Evolutionary conservation across 2,113 vertebrate genomes (phyloP).

Genomic region (Mustelus asterias): DNA sequence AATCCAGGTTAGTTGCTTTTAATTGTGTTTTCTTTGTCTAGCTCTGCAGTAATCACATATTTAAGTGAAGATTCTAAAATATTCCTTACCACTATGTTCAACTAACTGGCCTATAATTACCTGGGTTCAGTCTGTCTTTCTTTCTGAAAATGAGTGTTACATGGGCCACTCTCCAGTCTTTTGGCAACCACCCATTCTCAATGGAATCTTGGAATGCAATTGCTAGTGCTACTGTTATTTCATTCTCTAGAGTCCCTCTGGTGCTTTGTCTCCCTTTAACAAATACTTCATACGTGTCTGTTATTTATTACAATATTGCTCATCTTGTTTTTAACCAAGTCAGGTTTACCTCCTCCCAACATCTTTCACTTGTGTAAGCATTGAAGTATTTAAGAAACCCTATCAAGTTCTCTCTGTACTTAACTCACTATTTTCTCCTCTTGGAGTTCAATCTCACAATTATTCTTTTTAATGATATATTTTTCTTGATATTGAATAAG

Average conservation of each 20-base stretch:
- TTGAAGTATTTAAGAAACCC: not conserved
- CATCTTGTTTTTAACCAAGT: not conserved
- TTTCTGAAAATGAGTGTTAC: not conserved
- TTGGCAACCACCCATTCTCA: not conserved
- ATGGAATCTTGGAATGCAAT: not conserved
- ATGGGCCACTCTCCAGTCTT: not conserved
- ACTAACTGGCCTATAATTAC: not conserved
- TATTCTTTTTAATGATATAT: not conserved
- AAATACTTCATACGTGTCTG: not conserved
- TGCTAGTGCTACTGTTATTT: not conserved
- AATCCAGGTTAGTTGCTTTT: not conserved
- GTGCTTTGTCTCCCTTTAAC: not conserved
- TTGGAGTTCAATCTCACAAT: not conserved
- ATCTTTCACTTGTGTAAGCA: not conserved
- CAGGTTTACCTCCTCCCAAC: not conserved
- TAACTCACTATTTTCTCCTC: not conserved
- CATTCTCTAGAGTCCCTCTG: not conserved
- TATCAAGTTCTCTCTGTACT: not conserved
- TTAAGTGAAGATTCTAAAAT: not conserved
- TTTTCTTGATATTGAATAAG: not conserved
- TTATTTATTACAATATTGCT: not conserved
- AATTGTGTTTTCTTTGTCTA: not conserved
- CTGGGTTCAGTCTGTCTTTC: not conserved
- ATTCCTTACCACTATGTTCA: not conserved
- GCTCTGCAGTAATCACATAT: not conserved